These are phyloP conservation scores for Oostethus manadensis DNA, from an alignment of 2,113 vertebrate species.

Conservation along the genomic window DNA sequence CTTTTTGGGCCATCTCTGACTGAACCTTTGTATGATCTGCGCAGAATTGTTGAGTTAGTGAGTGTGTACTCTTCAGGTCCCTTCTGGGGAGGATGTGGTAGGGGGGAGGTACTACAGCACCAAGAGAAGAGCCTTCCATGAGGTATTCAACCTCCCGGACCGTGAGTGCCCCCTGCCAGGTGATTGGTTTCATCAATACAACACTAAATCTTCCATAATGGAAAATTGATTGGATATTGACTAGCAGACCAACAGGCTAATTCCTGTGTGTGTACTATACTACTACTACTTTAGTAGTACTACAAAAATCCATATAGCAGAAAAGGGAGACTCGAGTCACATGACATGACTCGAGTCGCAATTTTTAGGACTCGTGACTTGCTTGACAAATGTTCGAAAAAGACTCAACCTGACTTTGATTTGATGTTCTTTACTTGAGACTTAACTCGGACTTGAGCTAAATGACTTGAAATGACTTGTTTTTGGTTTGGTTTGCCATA, in stretches of 20 bases:
- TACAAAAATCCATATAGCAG: neutral
- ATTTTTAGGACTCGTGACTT: no score
- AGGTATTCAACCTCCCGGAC: slow-evolving; percentile 88
- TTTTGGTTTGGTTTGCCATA: no score
- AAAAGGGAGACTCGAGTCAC: no score
- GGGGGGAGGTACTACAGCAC: slow-evolving; percentile 78
- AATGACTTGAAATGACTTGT: no score
- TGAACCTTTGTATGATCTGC: neutral
- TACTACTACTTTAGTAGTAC: neutral
- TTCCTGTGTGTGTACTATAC: neutral
- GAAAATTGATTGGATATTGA: neutral
- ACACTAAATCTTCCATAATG: neutral
- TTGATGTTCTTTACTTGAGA: no score
- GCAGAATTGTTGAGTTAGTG: neutral
- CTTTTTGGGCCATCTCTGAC: neutral
- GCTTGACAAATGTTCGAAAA: no score
- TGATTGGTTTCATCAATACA: slow-evolving; percentile 35
- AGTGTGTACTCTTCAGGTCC: slow-evolving; percentile 61
- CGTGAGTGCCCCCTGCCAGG: slow-evolving; percentile 89
- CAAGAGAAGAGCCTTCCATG: slow-evolving; percentile 89
- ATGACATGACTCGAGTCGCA: no score
- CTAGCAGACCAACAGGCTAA: neutral
- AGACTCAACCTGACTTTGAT: no score
- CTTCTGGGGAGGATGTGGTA: slow-evolving; percentile 79
- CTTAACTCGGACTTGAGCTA: no score